Conservation (phyloP, 1,140 invertebrate species). For the Ostrea denselamellosa region DNA sequence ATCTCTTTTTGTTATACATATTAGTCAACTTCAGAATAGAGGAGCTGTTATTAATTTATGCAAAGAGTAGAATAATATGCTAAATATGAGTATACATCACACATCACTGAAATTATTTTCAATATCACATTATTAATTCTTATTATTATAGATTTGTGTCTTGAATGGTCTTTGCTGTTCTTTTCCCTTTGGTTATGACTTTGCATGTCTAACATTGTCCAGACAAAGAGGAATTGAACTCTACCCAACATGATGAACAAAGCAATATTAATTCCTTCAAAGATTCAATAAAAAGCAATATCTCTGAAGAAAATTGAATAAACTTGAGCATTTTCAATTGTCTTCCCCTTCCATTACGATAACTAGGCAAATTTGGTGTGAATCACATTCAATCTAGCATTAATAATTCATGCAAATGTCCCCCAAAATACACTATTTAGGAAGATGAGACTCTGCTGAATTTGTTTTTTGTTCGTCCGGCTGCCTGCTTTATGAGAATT, state of each 20-base stretch:
- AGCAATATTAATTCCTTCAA: constrained; percentile 34
- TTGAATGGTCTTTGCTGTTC: too few relatives aligned
- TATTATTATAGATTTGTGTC: too few relatives aligned
- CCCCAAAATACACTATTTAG: constrained; percentile 37
- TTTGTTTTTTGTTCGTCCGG: constrained; percentile 31
- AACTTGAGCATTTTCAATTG: constrained; percentile 32
- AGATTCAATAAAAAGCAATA: constrained; percentile 34
- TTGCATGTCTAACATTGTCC: constrained; percentile 8
- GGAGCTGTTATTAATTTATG: too few relatives aligned
- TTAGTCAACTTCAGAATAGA: too few relatives aligned
- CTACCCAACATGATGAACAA: background rate
- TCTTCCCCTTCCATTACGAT: constrained; percentile 19
- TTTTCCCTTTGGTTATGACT: background rate
- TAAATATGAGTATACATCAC: too few relatives aligned
- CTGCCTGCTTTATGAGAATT: constrained; percentile 37
- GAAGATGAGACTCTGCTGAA: constrained; percentile 10
- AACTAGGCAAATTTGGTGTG: constrained; percentile 37
- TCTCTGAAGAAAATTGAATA: constrained; percentile 10
- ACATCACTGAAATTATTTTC: too few relatives aligned
- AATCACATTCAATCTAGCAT: constrained; percentile 38
- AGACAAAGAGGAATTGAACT: constrained; percentile 30
- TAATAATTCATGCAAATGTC: constrained; percentile 40
- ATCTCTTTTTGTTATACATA: too few relatives aligned
- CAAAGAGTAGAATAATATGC: too few relatives aligned
- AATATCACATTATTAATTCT: too few relatives aligned